A percentile compares a stretch with the other conserved stretches of the same genome.
phyloP scores from a whole-genome alignment of 2,113 vertebrate species.

The Carassius gibelio region DNA sequence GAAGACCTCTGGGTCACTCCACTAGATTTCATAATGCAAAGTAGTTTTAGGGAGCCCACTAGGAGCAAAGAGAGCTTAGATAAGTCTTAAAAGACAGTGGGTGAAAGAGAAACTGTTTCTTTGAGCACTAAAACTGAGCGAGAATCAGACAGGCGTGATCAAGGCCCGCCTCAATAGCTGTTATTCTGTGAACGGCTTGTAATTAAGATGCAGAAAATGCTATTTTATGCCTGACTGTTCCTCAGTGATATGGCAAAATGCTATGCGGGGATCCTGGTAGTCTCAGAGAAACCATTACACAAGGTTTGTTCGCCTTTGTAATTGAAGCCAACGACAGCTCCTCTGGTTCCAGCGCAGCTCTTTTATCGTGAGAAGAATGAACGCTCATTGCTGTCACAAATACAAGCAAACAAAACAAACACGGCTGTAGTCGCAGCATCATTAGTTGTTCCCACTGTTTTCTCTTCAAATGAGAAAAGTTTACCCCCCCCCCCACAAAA shows the following conservation, averaged over 20 bases:
- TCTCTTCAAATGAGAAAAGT: neutral
- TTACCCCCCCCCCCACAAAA: neutral
- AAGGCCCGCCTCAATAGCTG: slow-evolving; percentile 47
- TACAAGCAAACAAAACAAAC: slow-evolving; percentile 35
- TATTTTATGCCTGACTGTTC: slow-evolving; percentile 48
- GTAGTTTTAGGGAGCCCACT: slow-evolving; percentile 48
- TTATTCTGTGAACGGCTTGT: slow-evolving; percentile 49
- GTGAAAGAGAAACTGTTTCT: slow-evolving; percentile 36
- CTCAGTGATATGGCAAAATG: slow-evolving; percentile 37
- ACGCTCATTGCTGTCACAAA: slow-evolving; percentile 36
- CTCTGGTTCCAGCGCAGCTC: neutral
- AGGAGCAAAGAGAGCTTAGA: slow-evolving; percentile 59
- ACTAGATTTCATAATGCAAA: slow-evolving; percentile 35
- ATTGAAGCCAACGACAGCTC: slow-evolving; percentile 39
- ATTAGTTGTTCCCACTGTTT: slow-evolving; percentile 28
- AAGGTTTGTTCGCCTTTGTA: slow-evolving; percentile 23
- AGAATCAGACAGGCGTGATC: slow-evolving; percentile 48
- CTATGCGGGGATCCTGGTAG: slow-evolving; percentile 21
- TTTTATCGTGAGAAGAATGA: slow-evolving; percentile 21
- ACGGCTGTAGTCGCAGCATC: slow-evolving; percentile 20
- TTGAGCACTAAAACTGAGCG: slow-evolving; percentile 39
- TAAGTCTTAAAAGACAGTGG: slow-evolving; percentile 17
- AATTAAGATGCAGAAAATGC: slow-evolving; percentile 55
- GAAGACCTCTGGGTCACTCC: slow-evolving; percentile 59
- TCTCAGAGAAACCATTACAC: slow-evolving; percentile 25